Evolutionary conservation across 2,797 vertebrate genomes (phyloP).

Genomic region (Sternarchorhynchus goeldii): DNA sequence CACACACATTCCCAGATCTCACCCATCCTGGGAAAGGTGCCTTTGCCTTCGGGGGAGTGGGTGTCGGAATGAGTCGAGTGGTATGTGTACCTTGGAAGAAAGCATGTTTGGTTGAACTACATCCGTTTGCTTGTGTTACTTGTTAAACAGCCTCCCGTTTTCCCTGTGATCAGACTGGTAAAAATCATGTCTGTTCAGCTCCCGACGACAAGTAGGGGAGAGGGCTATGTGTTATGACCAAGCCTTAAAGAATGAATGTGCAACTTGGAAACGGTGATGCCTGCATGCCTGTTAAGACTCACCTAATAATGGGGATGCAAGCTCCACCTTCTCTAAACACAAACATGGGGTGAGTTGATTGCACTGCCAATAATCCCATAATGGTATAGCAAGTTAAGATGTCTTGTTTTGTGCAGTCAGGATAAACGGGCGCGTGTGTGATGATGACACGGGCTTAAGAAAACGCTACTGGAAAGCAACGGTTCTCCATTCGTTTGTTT

Average conservation of each 20-base stretch:
- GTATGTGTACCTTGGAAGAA: constrained; percentile 32
- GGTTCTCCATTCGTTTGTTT: constrained; percentile 34
- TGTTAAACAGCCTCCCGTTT: constrained; percentile 37
- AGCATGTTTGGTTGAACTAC: constrained; percentile 17
- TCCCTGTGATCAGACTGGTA: constrained; percentile 46
- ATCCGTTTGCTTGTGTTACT: constrained; percentile 56
- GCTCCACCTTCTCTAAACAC: constrained; percentile 8
- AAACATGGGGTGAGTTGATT: background rate
- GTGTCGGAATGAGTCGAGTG: background rate
- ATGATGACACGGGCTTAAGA: constrained; percentile 26
- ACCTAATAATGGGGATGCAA: background rate
- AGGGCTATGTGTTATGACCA: background rate
- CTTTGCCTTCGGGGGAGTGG: background rate
- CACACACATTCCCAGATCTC: constrained; percentile 15
- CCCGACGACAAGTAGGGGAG: constrained; percentile 35
- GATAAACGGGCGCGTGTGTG: constrained; percentile 6
- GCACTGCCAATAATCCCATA: background rate
- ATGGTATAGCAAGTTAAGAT: constrained; percentile 1
- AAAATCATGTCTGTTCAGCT: constrained; percentile 29
- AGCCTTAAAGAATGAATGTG: constrained; percentile 10
- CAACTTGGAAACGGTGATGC: background rate
- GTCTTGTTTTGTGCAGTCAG: background rate
- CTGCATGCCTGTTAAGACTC: background rate
- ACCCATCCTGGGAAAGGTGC: constrained; percentile 23
- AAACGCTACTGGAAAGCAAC: constrained; percentile 27